Evolutionary conservation across 2,113 vertebrate genomes (phyloP).

Genomic region (Crotalus helleri): DNA sequence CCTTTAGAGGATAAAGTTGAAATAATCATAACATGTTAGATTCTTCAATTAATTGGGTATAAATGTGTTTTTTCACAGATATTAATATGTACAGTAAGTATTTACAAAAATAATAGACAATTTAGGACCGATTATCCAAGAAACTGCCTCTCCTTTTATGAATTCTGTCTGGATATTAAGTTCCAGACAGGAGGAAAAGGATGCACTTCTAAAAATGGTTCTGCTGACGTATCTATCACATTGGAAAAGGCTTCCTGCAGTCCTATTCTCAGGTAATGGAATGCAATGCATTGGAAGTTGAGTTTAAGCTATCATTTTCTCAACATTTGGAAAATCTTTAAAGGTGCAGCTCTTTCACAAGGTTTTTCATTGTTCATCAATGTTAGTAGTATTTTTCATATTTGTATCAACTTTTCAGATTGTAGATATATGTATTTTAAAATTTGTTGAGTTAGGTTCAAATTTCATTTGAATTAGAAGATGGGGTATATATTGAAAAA

Average conservation of each 20-base stretch:
- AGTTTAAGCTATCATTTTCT: background rate
- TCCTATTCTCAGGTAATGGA: background rate
- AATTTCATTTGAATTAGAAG: background rate
- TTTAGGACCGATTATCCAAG: background rate
- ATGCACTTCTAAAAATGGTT: background rate
- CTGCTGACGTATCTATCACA: background rate
- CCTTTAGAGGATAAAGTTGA: conserved; percentile 69
- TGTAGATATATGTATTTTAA: background rate
- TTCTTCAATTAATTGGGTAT: conserved; percentile 12
- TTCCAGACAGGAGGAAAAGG: background rate
- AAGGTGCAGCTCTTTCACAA: background rate
- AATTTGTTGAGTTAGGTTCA: no score
- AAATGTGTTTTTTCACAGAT: background rate
- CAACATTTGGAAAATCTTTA: background rate
- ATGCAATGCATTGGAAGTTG: background rate
- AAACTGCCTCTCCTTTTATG: background rate
- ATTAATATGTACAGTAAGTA: background rate
- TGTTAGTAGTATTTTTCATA: background rate
- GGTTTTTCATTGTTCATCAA: background rate
- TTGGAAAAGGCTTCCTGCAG: background rate
- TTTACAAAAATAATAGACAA: background rate
- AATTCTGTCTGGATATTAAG: background rate
- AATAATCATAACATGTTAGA: conserved; percentile 16
- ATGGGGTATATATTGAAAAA: background rate
- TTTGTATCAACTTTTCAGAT: background rate